Conservation (phyloP, 2,797 vertebrate genomes). For the Aeoliscus strigatus region DNA sequence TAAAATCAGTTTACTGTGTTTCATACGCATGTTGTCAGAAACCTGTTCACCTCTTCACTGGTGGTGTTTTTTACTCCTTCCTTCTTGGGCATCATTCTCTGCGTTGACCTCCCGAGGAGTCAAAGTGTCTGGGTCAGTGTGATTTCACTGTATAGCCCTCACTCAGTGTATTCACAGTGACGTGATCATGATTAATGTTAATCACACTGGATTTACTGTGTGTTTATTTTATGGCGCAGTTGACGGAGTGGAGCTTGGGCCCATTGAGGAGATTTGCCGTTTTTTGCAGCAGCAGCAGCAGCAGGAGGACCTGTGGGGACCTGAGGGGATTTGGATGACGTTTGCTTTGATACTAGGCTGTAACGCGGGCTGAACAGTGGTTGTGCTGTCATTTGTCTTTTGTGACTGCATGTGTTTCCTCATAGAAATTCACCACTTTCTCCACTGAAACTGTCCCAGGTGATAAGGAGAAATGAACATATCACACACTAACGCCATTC, state of each 20-base stretch:
- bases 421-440: constrained; percentile 41
- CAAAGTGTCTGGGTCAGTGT: constrained; percentile 37
- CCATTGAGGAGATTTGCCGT: constrained; percentile 51
- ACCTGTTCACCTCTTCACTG: constrained; percentile 23
- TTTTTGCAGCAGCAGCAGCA: constrained; percentile 53
- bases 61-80: constrained; percentile 24
- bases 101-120: constrained; percentile 16
- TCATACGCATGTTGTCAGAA: constrained; percentile 35
- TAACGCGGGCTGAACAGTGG: constrained; percentile 54
- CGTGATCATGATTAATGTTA: constrained; percentile 72
- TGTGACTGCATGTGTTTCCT: constrained; percentile 55
- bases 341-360: constrained; percentile 53
- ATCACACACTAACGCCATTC: not conserved
- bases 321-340: constrained; percentile 47
- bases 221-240: constrained; percentile 72
- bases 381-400: constrained; percentile 57
- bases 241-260: constrained; percentile 49
- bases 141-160: constrained; percentile 51
- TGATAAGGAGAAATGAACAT: constrained; percentile 8
- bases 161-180: constrained; percentile 62
- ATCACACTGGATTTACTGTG: constrained; percentile 71
- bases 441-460: constrained; percentile 22
- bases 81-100: constrained; percentile 13
- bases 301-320: constrained; percentile 35
- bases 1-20: constrained; percentile 50